Evolutionary conservation across 1,140 invertebrate species (phyloP), one percentile per base, ranked within the genome.

Genomic region (Bombus ignitus): DNA sequence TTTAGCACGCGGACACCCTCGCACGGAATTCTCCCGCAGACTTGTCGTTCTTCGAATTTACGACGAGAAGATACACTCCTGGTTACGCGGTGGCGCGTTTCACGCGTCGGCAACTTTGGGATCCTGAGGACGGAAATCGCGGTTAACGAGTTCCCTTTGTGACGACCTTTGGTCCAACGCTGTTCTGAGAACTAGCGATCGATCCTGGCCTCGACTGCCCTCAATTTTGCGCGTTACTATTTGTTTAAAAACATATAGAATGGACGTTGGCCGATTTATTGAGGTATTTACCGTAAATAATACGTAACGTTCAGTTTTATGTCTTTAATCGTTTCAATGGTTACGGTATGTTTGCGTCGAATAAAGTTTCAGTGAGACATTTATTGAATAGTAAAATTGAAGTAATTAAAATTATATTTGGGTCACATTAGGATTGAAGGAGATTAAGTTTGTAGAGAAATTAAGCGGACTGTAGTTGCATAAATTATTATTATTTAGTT

Each of bases 1-100:
- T 90, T 90, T 89, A 87, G 72, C 73, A 71, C 81, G 70, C 75
- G 59, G 65, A 35, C 59, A 70, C 71, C 77, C 68, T 62, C 70
- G 84, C 77, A 77, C 59, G 47, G 74, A 18, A 79, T 65, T 57
- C 71, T 44, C 62, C 74, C 35, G 71, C 39, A 73, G 42, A 62
- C 57, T 59, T 62, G 72, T 74, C 39, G 72, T 83, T 74, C 53
- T 35, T 59, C 42, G 72, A 59, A 75, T 83, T 83, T 83, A 83
- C 71, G 57, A 32, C 59, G 28, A 65, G n/a, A 28, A 65, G 39
- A 35, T 15, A 35, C 8, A n/a, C 39, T n/a, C 32, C 12, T 35
- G 57, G 37, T 62, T 32, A 62, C 53, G 53, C 39, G 62, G 44
- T 53, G 79, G 25, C 66, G 53, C 53, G 70, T 81, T 81, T 71